These are phyloP conservation scores for Chymomyza costata DNA, from an alignment of 1,140 invertebrate species.

Conservation along the genomic window DNA sequence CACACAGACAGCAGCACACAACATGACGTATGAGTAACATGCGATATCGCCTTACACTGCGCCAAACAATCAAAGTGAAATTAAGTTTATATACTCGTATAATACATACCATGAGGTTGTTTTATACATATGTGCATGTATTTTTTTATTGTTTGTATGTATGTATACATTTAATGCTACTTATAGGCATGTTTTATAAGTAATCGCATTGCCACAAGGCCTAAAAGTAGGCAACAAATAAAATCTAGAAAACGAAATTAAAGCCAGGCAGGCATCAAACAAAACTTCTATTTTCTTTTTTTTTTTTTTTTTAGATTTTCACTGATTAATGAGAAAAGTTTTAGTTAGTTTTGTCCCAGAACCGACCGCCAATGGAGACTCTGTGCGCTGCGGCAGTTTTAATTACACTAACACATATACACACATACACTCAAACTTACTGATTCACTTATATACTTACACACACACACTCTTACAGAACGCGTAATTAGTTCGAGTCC, in stretches of 20 bases:
- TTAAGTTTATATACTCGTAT: constrained; percentile 57
- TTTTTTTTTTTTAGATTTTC: constrained; percentile 71
- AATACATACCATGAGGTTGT: too few species aligned
- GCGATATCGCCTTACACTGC: constrained; percentile 70
- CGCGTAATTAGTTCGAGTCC: constrained; percentile 59
- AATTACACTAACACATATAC: constrained; percentile 55
- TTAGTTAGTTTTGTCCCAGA: constrained; percentile 44
- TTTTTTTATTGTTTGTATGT: too few species aligned
- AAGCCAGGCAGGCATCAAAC: constrained; percentile 32
- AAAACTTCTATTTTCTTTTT: too few species aligned
- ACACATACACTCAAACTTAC: too few species aligned
- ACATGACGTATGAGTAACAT: constrained; percentile 69
- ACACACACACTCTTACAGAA: neutral
- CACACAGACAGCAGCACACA: constrained; percentile 39
- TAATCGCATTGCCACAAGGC: neutral
- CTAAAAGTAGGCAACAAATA: constrained; percentile 42
- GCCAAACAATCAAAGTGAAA: constrained; percentile 71
- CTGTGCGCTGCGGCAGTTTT: constrained; percentile 59
- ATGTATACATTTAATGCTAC: constrained; percentile 53
- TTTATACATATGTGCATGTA: too few species aligned
- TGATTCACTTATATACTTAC: neutral
- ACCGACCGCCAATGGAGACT: constrained; percentile 32
- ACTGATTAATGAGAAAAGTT: constrained; percentile 74
- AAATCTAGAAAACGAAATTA: constrained; percentile 42
- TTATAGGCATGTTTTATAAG: constrained; percentile 20